Evolutionary conservation across 1,140 invertebrate species (phyloP), one percentile per base, ranked within the genome.

Genomic region (Thaumatotibia leucotreta): DNA sequence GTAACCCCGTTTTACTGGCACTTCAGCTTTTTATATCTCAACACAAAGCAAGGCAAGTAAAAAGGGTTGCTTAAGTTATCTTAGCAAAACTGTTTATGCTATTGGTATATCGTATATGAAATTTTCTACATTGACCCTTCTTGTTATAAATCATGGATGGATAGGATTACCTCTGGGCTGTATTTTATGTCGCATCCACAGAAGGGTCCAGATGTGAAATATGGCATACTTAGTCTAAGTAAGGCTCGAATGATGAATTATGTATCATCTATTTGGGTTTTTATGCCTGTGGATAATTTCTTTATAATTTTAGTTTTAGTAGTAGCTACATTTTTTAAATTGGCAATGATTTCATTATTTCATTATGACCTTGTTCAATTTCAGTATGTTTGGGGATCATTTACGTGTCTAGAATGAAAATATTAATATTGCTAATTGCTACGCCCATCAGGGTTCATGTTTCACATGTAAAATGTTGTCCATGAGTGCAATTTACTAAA

Each of bases 181-280:
- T 88, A 84, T 88, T 86, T 88, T 84, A 88, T 71, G 84, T 88
- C 82, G 79, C 75, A 79, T 77, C 74, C 75, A 79, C 76, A 78
- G 73, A 82, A 85, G 80, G 82, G 78, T 74, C 68, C 68, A 67
- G 54, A 76, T 80, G 75, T 88, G 80, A 88, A 85, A 83, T 88
- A 88, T 88, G 79, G 75, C 80, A 72, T 83, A 86, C 83, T 85
- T 83, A 86, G 76, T 74, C 77, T 84, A 82, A 86, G 80, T 85
- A 84, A 84, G 77, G 82, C 77, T 69, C 73, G 69, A 79, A 81
- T 80, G 73, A 82, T 88, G 81, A 84, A 85, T 88, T 84, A 86
- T 88, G 84, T 83, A 84, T 85, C 69, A 79, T 77, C 69, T 71
- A 79, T 79, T 73, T 82, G 67, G 54, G 39, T 74, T 74, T 68